A percentile compares a stretch with the other conserved stretches of the same genome.
Conservation (phyloP, 1,140 invertebrate genomes). For the Brachystomella parvula region DNA sequence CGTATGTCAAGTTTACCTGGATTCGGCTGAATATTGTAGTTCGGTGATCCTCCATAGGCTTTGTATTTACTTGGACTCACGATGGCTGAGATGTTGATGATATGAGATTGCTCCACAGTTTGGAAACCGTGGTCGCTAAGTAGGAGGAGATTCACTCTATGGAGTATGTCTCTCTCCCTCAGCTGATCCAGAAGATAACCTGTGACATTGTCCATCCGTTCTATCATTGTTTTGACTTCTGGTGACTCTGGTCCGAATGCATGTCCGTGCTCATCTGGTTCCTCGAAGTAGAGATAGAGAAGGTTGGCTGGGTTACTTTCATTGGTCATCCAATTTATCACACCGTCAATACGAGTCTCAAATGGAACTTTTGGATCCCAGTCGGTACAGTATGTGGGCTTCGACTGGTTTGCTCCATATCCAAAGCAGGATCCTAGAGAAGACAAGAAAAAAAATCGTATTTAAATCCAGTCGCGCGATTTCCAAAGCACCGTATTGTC, state of each 20-base stretch:
- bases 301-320: slow-evolving; percentile 52
- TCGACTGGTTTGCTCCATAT: slow-evolving; percentile 23
- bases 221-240: slow-evolving; percentile 47
- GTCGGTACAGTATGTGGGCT: not conserved
- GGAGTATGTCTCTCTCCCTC: slow-evolving; percentile 44
- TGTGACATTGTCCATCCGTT: slow-evolving; percentile 51
- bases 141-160: slow-evolving; percentile 58
- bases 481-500: not conserved
- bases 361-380: slow-evolving; percentile 49
- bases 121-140: slow-evolving; percentile 69
- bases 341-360: slow-evolving; percentile 50
- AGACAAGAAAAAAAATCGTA: too few relatives aligned
- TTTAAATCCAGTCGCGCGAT: too few relatives aligned
- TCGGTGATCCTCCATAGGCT: slow-evolving; percentile 45
- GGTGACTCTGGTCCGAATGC: slow-evolving; percentile 45
- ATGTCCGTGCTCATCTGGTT: slow-evolving; percentile 58
- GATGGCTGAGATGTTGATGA: slow-evolving; percentile 54
- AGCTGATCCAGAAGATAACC: slow-evolving; percentile 52
- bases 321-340: slow-evolving; percentile 59
- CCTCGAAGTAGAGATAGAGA: slow-evolving; percentile 62
- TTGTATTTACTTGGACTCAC: slow-evolving; percentile 48
- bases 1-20: slow-evolving; percentile 42
- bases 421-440: too few relatives aligned
- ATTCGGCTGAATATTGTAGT: slow-evolving; percentile 51
- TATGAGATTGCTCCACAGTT: slow-evolving; percentile 45